Evolutionary conservation across 2,888 invertebrate species (phyloP).

Genomic region (Augiades crinisus): DNA sequence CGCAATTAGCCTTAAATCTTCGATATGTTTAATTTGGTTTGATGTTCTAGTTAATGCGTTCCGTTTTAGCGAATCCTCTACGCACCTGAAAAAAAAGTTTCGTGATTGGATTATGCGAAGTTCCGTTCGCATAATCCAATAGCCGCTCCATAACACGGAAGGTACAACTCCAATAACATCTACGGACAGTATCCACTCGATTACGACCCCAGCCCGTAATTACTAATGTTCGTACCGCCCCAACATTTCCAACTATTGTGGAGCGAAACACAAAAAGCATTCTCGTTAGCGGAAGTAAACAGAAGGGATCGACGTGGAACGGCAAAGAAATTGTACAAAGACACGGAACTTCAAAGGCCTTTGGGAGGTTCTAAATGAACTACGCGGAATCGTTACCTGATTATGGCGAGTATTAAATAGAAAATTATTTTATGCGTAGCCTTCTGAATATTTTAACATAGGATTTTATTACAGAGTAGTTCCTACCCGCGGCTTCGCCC

Average conservation of each 20-base stretch:
- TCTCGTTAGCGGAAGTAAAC: constrained; percentile 23
- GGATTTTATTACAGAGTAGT: too few relatives aligned
- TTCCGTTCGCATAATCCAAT: too few relatives aligned
- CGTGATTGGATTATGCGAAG: too few relatives aligned
- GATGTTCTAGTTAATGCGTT: too few relatives aligned
- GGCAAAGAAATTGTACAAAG: constrained; percentile 25
- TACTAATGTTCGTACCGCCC: constrained; percentile 1
- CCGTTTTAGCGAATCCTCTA: too few relatives aligned
- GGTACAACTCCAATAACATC: background rate
- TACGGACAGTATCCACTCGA: background rate
- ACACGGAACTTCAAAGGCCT: constrained; percentile 20
- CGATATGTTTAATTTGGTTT: too few relatives aligned
- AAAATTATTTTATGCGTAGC: too few relatives aligned
- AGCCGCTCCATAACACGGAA: too few relatives aligned
- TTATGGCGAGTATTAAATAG: background rate
- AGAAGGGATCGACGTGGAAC: constrained; percentile 16
- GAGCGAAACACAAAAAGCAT: constrained; percentile 14
- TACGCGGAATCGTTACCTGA: constrained; percentile 7
- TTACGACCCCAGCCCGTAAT: background rate
- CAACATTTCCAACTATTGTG: constrained; percentile 10
- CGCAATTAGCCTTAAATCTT: too few relatives aligned
- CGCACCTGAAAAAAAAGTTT: too few relatives aligned
- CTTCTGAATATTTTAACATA: too few relatives aligned
- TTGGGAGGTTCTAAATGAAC: constrained; percentile 20
- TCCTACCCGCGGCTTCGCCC: too few relatives aligned